A percentile compares a stretch with the other conserved stretches of the same genome.
These are phyloP conservation scores for Tympanoctomys barrerae DNA, from an alignment of 2,797 vertebrate species.

Conservation along the genomic window DNA sequence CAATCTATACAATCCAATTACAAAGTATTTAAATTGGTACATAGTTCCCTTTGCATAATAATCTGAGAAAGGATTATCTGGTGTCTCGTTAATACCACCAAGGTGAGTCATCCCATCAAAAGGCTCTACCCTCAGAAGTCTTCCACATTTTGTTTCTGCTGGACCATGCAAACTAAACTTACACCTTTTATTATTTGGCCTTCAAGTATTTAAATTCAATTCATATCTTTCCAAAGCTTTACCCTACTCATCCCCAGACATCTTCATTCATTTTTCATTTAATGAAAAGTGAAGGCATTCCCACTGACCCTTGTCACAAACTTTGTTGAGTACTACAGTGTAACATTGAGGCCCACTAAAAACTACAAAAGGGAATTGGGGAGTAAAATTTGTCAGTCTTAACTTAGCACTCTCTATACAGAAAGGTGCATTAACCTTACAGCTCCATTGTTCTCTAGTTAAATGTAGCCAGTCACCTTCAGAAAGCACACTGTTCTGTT, in stretches of 20 bases:
- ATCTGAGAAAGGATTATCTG: conserved; percentile 16
- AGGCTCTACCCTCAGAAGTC: not conserved
- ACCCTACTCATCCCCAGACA: not conserved
- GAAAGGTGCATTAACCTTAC: not conserved
- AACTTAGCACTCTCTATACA: too few relatives aligned
- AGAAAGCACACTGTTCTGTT: not conserved
- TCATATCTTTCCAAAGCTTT: not conserved
- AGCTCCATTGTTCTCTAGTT: not conserved
- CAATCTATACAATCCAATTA: not conserved
- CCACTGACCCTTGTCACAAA: not conserved
- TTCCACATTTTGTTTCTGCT: conserved; percentile 23
- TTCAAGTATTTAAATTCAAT: conserved; percentile 12
- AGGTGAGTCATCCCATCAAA: not conserved
- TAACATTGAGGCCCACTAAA: not conserved
- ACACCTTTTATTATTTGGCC: not conserved
- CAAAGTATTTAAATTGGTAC: not conserved
- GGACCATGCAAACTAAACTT: not conserved
- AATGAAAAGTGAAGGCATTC: conserved; percentile 35
- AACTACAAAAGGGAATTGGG: conserved; percentile 6
- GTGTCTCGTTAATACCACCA: not conserved
- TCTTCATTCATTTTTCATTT: conserved; percentile 3
- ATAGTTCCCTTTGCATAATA: not conserved
- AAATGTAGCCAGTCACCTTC: not conserved
- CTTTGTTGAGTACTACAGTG: not conserved
- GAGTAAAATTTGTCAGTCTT: too few relatives aligned